Conservation (phyloP, 2,113 vertebrate genomes). For the Seriola rivoliana region DNA sequence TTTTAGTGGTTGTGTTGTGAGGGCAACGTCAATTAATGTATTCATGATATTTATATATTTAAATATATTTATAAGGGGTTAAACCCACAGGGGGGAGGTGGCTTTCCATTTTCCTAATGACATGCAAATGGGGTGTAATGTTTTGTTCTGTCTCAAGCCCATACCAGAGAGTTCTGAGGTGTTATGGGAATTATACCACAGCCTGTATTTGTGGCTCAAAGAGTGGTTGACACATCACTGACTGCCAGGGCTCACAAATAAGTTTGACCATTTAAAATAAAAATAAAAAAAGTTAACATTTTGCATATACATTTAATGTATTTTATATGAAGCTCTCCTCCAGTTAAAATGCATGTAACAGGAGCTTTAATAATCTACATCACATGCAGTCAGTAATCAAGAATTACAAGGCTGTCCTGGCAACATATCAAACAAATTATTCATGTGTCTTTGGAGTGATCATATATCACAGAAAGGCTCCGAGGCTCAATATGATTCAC, state of each 20-base stretch:
- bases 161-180: slow-evolving; percentile 62
- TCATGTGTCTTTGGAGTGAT: slow-evolving; percentile 38
- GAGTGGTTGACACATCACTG: background rate
- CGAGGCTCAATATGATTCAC: slow-evolving; percentile 44
- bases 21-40: slow-evolving; percentile 81
- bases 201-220: slow-evolving; percentile 22
- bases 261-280: background rate
- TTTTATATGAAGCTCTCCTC: background rate
- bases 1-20: slow-evolving; percentile 71
- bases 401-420: slow-evolving; percentile 18
- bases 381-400: slow-evolving; percentile 46
- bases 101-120: slow-evolving; percentile 82
- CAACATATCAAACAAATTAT: slow-evolving; percentile 49
- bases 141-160: slow-evolving; percentile 80
- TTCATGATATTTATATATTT: slow-evolving; percentile 89
- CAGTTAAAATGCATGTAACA: slow-evolving; percentile 5
- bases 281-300: background rate
- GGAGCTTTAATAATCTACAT: slow-evolving; percentile 30
- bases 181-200: slow-evolving; percentile 48
- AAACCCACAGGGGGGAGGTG: slow-evolving; percentile 80
- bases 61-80: slow-evolving; percentile 88
- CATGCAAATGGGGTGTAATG: slow-evolving; percentile 85
- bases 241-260: background rate
- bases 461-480: slow-evolving; percentile 43
- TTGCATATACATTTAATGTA: background rate